phyloP scores from a whole-genome alignment of 2,797 vertebrate species.

The Hipposideros larvatus region DNA sequence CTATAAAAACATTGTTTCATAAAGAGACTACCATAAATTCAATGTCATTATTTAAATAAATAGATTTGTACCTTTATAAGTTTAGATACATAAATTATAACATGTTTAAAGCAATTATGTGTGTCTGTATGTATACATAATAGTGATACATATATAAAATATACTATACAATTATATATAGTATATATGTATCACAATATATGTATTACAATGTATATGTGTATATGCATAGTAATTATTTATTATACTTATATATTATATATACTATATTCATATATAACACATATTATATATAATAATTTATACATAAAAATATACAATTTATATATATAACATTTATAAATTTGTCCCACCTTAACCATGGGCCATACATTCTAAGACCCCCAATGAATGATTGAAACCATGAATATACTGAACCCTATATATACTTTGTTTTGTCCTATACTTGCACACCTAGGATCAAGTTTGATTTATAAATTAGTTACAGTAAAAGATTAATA shows the following conservation, averaged over 20 bases:
- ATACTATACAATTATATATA: not conserved
- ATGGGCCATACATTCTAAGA: not conserved
- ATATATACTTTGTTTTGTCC: not conserved
- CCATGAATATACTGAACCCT: not conserved
- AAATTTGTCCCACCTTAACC: not conserved
- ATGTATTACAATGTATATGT: not conserved
- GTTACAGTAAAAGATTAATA: not conserved
- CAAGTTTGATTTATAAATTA: not conserved
- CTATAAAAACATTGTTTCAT: not conserved
- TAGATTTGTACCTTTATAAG: not conserved
- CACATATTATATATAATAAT: too few species aligned
- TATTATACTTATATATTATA: not conserved
- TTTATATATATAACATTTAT: not conserved
- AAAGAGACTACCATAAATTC: not conserved
- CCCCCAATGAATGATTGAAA: not conserved
- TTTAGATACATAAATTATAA: not conserved
- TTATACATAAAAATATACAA: too few species aligned
- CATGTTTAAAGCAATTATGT: not conserved
- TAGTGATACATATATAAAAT: not conserved
- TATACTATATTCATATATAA: too few species aligned
- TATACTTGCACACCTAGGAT: not conserved
- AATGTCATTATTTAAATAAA: not conserved
- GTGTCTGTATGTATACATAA: not conserved
- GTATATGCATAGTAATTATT: not conserved
- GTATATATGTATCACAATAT: not conserved